Evolutionary conservation across 2,113 vertebrate species (phyloP), one percentile per base, ranked within the genome.

Genomic region (Zosterops japonicus): DNA sequence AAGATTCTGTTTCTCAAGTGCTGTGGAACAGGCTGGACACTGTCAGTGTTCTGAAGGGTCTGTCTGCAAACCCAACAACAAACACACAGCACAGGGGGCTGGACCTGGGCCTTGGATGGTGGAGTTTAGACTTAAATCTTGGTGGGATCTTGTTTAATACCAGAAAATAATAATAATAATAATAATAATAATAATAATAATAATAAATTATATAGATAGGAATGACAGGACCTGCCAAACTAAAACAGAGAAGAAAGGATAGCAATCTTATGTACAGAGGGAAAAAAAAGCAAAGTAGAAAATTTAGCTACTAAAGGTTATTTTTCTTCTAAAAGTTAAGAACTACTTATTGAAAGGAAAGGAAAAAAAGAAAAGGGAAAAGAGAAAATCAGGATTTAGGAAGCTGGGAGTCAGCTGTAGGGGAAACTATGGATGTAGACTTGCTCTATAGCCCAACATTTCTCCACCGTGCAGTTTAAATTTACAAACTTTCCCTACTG

Each of bases 241-340:
- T 61, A 15, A 89, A 83, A 52, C 2, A 11, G 24, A 64, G 24
- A 44, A 83, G 0, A 8, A 79, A 69, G 35, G 60, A 27, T 20
- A 14, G 28, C 0, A 3, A n/a, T 52, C 11, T 35, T 91, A 15
- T 3, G 2, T 28, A 6, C 5, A 47, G 55, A 22, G 6, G 3
- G 50, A 25, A 59, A 28, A 42, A 18, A 9, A 39, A 36, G 36
- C 9, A 8, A 77, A 80, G 18, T 23, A 69, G 27, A 7, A 69
- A 64, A 44, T 65, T 25, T 65, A 12, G 22, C 61, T n/a, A n/a
- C 36, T 70, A 25, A 42, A 52, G 8, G 14, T 29, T 42, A 3
- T 22, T 47, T 56, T 70, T 61, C 52, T 46, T 11, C 23, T 76
- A 10, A 74, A 44, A 49, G 8, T 20, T 35, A 78, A 46, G 22